A percentile compares a stretch with the other conserved stretches of the same genome.
These are phyloP conservation scores for Notospermus geniculatus DNA, from an alignment of 1,140 invertebrate species.

Conservation along the genomic window DNA sequence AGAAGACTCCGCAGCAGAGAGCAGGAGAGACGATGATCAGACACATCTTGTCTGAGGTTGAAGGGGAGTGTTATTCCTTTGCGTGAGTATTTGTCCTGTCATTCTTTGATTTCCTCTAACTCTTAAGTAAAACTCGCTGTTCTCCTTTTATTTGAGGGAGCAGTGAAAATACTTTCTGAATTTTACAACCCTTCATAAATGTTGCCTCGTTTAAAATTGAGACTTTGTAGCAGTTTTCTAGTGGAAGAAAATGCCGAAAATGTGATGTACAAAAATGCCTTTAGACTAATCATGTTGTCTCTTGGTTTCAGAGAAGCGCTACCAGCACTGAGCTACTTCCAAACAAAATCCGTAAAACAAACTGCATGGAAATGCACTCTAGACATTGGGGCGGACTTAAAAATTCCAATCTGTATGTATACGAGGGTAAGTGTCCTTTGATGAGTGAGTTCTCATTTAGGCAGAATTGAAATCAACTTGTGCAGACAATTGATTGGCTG, in stretches of 20 bases:
- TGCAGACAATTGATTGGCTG: no score
- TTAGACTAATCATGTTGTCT: conserved; percentile 1
- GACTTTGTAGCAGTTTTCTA: conserved; percentile 6
- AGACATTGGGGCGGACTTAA: conserved; percentile 54
- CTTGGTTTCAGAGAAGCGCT: conserved; percentile 55
- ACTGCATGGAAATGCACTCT: conserved; percentile 58
- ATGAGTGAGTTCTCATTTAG: no score
- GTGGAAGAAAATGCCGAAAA: background rate
- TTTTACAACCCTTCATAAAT: no score
- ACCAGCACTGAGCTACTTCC: conserved; percentile 56
- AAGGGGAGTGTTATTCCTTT: conserved; percentile 45
- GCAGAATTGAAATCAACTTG: no score
- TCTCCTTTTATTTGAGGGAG: no score
- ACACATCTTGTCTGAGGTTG: conserved; percentile 47
- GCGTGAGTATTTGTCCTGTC: conserved; percentile 28
- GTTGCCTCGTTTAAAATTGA: background rate
- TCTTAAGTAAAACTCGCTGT: no score
- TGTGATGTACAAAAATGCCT: background rate
- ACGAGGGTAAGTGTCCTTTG: conserved; percentile 50
- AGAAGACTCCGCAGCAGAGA: conserved; percentile 50
- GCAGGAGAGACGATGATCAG: conserved; percentile 47
- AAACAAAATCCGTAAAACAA: conserved; percentile 51
- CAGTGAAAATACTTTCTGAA: no score
- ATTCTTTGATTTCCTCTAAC: no score
- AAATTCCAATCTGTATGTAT: conserved; percentile 56